Percentiles rank a stretch among this genome's conserved stretches.
phyloP scores from a whole-genome alignment of 2,113 vertebrate genomes.

The Psilopogon haemacephalus region DNA sequence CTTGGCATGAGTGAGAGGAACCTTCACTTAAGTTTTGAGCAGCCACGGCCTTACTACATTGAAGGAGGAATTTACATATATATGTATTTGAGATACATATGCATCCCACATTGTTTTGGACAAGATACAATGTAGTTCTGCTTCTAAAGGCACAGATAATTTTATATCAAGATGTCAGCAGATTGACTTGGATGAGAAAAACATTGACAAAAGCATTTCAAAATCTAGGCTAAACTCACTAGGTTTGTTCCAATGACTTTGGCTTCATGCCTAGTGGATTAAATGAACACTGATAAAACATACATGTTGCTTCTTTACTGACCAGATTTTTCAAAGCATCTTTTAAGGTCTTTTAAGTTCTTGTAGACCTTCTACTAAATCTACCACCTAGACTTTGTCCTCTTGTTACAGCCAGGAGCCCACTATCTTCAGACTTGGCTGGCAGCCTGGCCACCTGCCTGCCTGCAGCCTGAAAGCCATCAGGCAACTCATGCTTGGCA shows the following conservation, averaged over 20 bases:
- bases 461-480: conserved; percentile 34
- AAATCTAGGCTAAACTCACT: not conserved
- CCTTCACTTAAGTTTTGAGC: not conserved
- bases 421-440: conserved; percentile 8
- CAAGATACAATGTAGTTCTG: not conserved
- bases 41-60: not conserved
- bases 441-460: conserved; percentile 15
- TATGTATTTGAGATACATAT: not conserved
- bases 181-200: not conserved
- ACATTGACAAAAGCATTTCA: accelerated
- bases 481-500: conserved; percentile 13
- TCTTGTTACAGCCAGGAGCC: not conserved
- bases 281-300: not conserved
- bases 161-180: not conserved
- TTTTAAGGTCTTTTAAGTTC: too few species aligned
- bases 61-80: accelerated
- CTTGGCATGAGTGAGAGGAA: not conserved
- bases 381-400: not conserved
- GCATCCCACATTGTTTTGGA: not conserved
- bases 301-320: not conserved
- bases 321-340: not conserved
- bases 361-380: not conserved
- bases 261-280: not conserved
- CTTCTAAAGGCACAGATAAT: too few species aligned
- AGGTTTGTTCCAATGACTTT: not conserved